Base-by-base conservation (phyloP, 2,888 invertebrate species). In the Aphodius granarius region DNA sequence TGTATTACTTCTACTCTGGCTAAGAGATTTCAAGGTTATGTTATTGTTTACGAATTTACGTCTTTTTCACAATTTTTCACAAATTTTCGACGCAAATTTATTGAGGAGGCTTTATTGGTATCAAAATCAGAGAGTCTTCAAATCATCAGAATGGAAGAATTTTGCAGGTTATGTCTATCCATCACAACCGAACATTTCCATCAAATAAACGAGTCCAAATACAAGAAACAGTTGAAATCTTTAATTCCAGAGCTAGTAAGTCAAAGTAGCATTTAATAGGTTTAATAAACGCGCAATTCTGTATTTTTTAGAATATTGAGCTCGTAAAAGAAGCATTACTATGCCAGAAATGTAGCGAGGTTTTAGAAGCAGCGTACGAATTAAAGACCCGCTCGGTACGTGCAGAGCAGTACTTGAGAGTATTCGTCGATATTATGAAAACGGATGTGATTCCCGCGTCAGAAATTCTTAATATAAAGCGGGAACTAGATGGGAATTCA, bases 121-220 rank as follows among this genome's bases (percentile, higher is more conserved):
- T n/a, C n/a, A n/a, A n/a, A n/a, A n/a, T n/a, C n/a, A n/a, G n/a
- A n/a, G n/a, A n/a, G n/a, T n/a, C n/a, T n/a, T n/a, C n/a, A n/a
- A n/a, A n/a, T n/a, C n/a, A n/a, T n/a, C 43, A 63, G 13, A 62
- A 72, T 72, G 72, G 20, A 18, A 5, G 3, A 62, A 15, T 23
- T 65, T 5, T 73, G 73, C n/a, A 73, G 73, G 16, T 65, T 73
- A 43, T 43, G 43, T 43, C 43, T 43, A 6, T 43, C 2, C 43
- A 43, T 43, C 9, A 43, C 43, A 43, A 43, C 43, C 6, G 43
- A 43, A 43, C 43, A 43, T 43, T 43, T 43, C 43, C 13, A 43
- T 13, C 2, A 16, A 73, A 3, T 43, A 43, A 43, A 43, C 43
- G 13, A 43, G 6, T 9, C 43, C 43, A 13, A 43, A 43, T 3